These are phyloP conservation scores for Otis tarda DNA, from an alignment of 2,113 vertebrate species.

Conservation along the genomic window DNA sequence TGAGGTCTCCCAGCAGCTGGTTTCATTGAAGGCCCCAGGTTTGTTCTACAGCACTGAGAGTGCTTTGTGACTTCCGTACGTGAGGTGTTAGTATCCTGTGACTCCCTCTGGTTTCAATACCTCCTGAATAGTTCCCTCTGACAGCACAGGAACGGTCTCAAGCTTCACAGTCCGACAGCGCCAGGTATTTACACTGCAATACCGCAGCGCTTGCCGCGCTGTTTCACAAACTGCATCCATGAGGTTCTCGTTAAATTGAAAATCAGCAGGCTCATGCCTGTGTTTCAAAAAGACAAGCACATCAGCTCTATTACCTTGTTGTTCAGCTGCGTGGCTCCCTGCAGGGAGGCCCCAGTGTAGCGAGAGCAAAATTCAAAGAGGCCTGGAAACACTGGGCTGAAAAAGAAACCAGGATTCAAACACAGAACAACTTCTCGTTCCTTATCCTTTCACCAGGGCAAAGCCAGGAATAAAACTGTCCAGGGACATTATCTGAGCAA, in stretches of 20 bases:
- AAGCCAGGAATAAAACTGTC: neutral
- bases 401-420: neutral
- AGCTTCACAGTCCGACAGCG: neutral
- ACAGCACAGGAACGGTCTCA: neutral
- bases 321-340: conserved; percentile 97
- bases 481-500: neutral
- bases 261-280: neutral
- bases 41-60: neutral
- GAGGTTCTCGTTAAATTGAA: neutral
- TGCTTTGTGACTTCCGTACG: neutral
- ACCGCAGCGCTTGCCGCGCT: neutral
- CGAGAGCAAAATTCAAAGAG: conserved; percentile 98
- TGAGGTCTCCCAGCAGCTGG: neutral
- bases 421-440: too few relatives aligned
- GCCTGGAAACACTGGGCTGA: conserved; percentile 95
- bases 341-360: conserved; percentile 95
- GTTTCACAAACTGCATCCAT: neutral
- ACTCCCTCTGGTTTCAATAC: neutral
- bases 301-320: conserved; percentile 85
- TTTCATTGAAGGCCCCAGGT: neutral
- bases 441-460: neutral
- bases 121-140: neutral
- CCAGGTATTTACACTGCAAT: neutral
- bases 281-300: neutral
- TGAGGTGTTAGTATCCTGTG: neutral